A percentile compares a stretch with the other conserved stretches of the same genome.
phyloP scores from a whole-genome alignment of 2,113 vertebrate species.

The Cacatua alba region DNA sequence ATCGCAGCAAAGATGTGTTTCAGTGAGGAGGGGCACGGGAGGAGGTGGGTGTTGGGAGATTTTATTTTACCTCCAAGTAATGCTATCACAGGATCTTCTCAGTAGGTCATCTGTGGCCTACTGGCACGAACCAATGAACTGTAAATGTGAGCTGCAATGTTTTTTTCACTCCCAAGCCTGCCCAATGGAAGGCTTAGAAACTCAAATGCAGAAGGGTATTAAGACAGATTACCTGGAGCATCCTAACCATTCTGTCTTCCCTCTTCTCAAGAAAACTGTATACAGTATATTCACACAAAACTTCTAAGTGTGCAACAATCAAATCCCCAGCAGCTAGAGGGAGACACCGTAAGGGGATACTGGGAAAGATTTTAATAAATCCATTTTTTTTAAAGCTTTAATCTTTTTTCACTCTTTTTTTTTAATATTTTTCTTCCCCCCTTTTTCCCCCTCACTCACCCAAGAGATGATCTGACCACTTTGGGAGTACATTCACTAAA shows the following conservation, averaged over 20 bases:
- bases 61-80: slow-evolving; percentile 29
- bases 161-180: neutral
- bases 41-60: neutral
- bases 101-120: slow-evolving; percentile 10
- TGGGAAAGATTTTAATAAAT: neutral
- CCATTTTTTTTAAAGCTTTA: fast-evolving
- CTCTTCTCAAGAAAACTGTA: neutral
- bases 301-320: neutral
- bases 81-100: neutral
- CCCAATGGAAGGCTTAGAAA: slow-evolving; percentile 73
- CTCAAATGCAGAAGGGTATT: slow-evolving; percentile 75
- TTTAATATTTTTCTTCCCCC: no score
- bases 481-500: neutral
- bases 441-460: neutral
- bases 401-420: neutral
- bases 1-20: neutral
- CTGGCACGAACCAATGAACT: slow-evolving; percentile 72
- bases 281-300: fast-evolving
- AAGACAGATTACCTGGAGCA: slow-evolving; percentile 77
- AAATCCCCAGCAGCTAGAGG: slow-evolving; percentile 71
- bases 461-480: neutral
- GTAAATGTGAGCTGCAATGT: slow-evolving; percentile 49
- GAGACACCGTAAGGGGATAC: neutral
- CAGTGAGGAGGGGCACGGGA: fast-evolving
- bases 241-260: neutral